Evolutionary conservation across 2,113 vertebrate genomes (phyloP).

Genomic region (Galbula dea): DNA sequence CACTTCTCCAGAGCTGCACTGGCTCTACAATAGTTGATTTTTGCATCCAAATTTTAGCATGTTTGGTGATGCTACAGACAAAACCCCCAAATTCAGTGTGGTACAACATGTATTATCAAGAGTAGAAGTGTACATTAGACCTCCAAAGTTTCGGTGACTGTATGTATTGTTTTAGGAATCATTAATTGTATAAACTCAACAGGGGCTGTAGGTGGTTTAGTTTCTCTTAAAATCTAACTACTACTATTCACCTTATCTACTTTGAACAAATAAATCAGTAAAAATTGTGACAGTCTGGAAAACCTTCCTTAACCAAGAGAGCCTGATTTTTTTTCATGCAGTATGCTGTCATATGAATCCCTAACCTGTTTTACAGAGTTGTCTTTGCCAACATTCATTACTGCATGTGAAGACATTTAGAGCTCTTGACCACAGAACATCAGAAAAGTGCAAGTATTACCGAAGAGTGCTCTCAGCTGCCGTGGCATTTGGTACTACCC

Average conservation of each 20-base stretch:
- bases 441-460: conserved; percentile 15
- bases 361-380: conserved; percentile 53
- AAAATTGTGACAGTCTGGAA: not conserved
- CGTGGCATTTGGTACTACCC: not conserved
- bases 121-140: not conserved
- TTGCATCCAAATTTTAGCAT: not conserved
- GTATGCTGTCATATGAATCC: conserved; percentile 20
- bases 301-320: not conserved
- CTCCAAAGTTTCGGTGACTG: not conserved
- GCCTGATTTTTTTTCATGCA: not conserved
- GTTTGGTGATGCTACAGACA: not conserved
- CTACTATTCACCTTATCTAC: not conserved
- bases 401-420: conserved; percentile 49
- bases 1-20: not conserved
- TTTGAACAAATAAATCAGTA: not conserved
- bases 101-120: not conserved
- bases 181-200: not conserved
- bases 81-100: not conserved
- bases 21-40: not conserved
- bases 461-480: not conserved
- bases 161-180: not conserved
- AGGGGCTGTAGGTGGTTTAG: not conserved
- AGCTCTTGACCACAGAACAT: conserved; percentile 46
- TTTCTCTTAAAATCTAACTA: not conserved
- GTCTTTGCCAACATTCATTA: conserved; percentile 45